phyloP scores from a whole-genome alignment of 1,140 invertebrate genomes.

The Cylas formicarius region DNA sequence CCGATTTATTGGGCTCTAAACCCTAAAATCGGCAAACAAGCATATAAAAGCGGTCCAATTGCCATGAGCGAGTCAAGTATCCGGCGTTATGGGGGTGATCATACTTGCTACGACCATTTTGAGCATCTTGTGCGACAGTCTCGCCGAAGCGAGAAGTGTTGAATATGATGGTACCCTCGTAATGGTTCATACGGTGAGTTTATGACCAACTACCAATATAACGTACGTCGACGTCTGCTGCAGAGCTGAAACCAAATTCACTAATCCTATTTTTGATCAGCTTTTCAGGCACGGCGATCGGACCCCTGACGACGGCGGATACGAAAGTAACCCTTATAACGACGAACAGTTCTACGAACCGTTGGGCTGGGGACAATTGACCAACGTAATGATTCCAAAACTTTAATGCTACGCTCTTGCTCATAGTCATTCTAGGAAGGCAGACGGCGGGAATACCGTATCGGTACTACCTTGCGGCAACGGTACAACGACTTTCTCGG shows the following conservation, averaged over 20 bases:
- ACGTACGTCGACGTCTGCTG: neutral
- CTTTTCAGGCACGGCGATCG: slow-evolving; percentile 19
- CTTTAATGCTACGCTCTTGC: neutral
- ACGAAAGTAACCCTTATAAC: neutral
- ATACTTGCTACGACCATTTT: too few species aligned
- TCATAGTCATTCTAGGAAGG: slow-evolving; percentile 13
- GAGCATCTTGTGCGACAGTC: too few species aligned
- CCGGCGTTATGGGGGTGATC: too few species aligned
- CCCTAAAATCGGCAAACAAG: too few species aligned
- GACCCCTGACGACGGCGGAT: slow-evolving; percentile 9
- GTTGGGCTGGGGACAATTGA: slow-evolving; percentile 18
- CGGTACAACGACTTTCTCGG: slow-evolving; percentile 55
- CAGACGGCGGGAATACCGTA: slow-evolving; percentile 47
- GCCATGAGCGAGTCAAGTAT: too few species aligned
- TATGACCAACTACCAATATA: neutral
- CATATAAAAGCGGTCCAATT: too few species aligned
- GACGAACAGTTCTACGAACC: slow-evolving; percentile 9
- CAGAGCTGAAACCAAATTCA: too few species aligned
- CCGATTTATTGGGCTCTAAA: too few species aligned
- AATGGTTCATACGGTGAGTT: neutral
- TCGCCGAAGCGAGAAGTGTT: too few species aligned
- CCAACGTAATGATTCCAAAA: slow-evolving; percentile 13
- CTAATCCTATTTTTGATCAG: too few species aligned
- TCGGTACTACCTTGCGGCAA: slow-evolving; percentile 53
- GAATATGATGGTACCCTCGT: slow-evolving; percentile 1